These are phyloP conservation scores for Globia sparganii DNA, from an alignment of 2,888 invertebrate genomes.

Conservation along the genomic window DNA sequence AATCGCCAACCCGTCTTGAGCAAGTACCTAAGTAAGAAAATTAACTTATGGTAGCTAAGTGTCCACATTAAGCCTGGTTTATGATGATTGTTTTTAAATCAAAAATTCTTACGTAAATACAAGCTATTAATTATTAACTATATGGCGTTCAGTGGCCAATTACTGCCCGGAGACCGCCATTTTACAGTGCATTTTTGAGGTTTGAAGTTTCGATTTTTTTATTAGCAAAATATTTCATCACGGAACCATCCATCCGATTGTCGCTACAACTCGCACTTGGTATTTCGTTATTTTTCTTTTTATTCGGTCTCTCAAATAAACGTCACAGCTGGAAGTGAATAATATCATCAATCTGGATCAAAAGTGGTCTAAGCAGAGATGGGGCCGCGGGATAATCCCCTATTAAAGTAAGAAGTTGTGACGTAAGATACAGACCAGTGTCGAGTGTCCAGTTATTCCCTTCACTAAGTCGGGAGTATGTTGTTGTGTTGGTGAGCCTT, in stretches of 20 bases:
- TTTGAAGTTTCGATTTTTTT: not conserved
- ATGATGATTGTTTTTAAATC: not conserved
- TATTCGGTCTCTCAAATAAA: constrained; percentile 42
- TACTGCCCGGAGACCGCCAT: not conserved
- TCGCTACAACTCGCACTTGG: not conserved
- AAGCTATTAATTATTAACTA: not conserved
- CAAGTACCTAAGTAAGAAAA: too few species aligned
- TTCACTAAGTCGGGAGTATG: not conserved
- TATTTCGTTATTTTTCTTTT: constrained; percentile 39
- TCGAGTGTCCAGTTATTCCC: not conserved
- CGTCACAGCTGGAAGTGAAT: constrained; percentile 59
- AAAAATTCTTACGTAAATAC: not conserved
- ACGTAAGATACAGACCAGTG: constrained; percentile 18
- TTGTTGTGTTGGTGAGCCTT: not conserved
- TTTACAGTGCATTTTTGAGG: not conserved
- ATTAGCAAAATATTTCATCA: constrained; percentile 16
- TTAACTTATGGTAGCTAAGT: not conserved
- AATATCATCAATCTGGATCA: constrained; percentile 69
- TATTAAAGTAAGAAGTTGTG: constrained; percentile 57
- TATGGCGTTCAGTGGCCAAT: constrained; percentile 10
- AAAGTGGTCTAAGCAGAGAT: constrained; percentile 42
- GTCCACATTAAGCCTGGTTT: not conserved
- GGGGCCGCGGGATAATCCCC: constrained; percentile 57
- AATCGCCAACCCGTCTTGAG: not conserved
- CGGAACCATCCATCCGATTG: constrained; percentile 3